Evolutionary conservation across 2,888 invertebrate species (phyloP).

Genomic region (Caenorhabditis uteleia): DNA sequence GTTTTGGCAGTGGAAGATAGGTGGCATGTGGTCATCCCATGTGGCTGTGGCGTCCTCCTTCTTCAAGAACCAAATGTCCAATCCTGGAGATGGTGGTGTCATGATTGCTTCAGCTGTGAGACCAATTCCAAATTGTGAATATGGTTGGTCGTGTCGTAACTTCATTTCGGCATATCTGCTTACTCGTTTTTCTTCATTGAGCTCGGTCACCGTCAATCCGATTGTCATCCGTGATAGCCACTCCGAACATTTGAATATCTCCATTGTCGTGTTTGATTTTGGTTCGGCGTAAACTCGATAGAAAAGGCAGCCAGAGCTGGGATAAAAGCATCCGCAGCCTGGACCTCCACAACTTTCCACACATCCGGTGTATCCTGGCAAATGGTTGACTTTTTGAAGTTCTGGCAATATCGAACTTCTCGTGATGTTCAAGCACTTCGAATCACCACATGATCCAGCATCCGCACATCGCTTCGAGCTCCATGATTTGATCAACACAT

Average conservation of each 20-base stretch:
- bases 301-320: constrained; percentile 14
- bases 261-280: not conserved
- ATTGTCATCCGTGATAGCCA: not conserved
- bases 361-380: constrained; percentile 11
- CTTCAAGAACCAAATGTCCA: constrained; percentile 5
- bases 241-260: constrained; percentile 8
- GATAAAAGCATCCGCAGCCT: constrained; percentile 17
- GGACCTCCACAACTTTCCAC: constrained; percentile 6
- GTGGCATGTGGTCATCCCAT: constrained; percentile 1
- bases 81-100: constrained; percentile 2
- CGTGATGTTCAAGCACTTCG: constrained; percentile 2
- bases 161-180: not conserved
- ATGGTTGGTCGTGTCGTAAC: no score
- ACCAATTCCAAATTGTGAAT: not conserved
- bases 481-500: not conserved
- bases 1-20: not conserved
- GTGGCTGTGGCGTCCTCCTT: not conserved
- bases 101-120: not conserved
- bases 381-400: constrained; percentile 2
- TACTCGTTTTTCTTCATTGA: not conserved
- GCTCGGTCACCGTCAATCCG: not conserved
- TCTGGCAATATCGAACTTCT: constrained; percentile 1
- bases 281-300: constrained; percentile 13
- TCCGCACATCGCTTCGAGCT: constrained; percentile 11
- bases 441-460: constrained; percentile 6